Base-by-base conservation (phyloP, 1,140 invertebrate genomes). In the Phocides pigmalion region DNA sequence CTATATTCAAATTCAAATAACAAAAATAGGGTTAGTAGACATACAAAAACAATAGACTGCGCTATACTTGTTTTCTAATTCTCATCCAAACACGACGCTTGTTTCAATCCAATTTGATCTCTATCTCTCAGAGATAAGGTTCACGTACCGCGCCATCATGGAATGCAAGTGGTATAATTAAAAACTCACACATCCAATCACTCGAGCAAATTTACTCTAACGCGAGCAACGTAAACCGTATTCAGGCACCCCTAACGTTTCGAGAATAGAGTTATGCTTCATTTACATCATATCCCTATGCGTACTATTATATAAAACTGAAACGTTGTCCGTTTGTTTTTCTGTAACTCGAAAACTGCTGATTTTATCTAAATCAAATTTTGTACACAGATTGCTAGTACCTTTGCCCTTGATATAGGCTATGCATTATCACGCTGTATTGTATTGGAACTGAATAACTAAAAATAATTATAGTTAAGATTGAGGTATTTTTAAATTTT, bases 31-130 rank as follows among this genome's bases (percentile, higher is more conserved):
- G 14, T 19, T 8, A 15, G 25, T 32, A 56, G 22, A 49, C 22
- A 44, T 39, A 46, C 41, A 47, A 64, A 56, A 53, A 64, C 63
- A 58, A 65, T 65, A 46, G 41, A 49, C 14, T 50, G 14, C 16
- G 37, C 47, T 16, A 12, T 15, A 11, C 28, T 9, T 6, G 20
- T 14, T 25, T n/a, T 51, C n/a, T 17, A 51, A 35, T 32, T 1
- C 12, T 51, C 49, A 28, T 37, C 17, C 32, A 15, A 51, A 32
- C 0, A 51, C 44, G 14, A 47, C n/a, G 14, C 22, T 11, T 53
- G n/a, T n/a, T 22, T 12, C 28, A 59, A 51, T 58, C 44, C 47
- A 58, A 41, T 56, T 17, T 20, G 11, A 39, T 20, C 8, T n/a
- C 39, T 53, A 53, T 17, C 8, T 5, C 3, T 1, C 1, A 11